Base-by-base conservation (phyloP, 2,797 vertebrate genomes). In the Sylvia borin region DNA sequence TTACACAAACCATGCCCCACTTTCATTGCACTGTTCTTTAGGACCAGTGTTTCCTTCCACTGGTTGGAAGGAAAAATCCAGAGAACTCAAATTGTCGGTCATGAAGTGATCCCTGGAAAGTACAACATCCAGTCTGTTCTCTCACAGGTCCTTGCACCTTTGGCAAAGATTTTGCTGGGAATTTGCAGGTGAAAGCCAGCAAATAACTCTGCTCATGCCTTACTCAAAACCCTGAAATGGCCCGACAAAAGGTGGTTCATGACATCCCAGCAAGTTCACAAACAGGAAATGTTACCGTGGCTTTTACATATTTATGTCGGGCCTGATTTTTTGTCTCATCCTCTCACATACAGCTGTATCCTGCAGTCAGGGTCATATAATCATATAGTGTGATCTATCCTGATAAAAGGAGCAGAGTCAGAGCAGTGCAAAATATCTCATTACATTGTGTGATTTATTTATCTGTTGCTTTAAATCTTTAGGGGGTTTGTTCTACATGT, bases 391-490 rank as follows among this genome's bases (percentile, higher is more conserved):
- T 68, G 34, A 61, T 34, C 8, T 51, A 9, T 57, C 36, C 36
- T 70, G 62, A 66, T 45, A 51, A 65, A 87, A 93, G 43, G 45
- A 94, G 27, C 48, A 67, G 36, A 87, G 47, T 66, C 67, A 73
- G 34, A 74, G 38, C 27, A 66, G 18, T 55, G 42, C 40, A 86
- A 72, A 84, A 50, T 29, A 57, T 24, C 58, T 22, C 36, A 25
- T 42, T 55, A 45, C 2, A 18, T 32, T 61, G 67, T 62, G 19
- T 61, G 51, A 66, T 66, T 40, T 40, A 24, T 70, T 72, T 68
- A 42, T 65, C 67, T 73, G 2, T 32, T 79, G 57, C 61, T 83
- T 94, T 88, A 83, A 76, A 71, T 64, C 13, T 68, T 9, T 22
- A 29, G 47, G 31, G 16, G n/a, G 14, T 76, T 54, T 89, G 29